Conservation (phyloP, 2,797 vertebrate species). For the Perodicticus potto region DNA sequence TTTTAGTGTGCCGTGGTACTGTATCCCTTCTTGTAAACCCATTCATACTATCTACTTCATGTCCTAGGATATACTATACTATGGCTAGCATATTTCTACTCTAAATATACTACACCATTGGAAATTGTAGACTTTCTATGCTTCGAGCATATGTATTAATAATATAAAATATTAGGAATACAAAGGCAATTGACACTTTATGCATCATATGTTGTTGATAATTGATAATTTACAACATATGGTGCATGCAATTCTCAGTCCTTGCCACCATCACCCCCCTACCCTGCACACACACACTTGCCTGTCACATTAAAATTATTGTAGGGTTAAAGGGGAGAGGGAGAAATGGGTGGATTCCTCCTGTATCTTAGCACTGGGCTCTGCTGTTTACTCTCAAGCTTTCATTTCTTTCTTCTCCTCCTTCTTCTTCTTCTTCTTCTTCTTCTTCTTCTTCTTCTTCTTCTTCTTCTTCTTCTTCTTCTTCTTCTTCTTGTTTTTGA, state of each 20-base stretch:
- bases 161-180: not conserved
- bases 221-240: too few relatives aligned
- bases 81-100: not conserved
- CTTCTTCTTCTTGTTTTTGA: too few relatives aligned
- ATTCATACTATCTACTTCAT: not conserved
- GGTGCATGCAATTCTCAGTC: too few relatives aligned
- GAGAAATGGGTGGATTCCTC: not conserved
- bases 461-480: too few relatives aligned
- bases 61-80: not conserved
- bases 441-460: too few relatives aligned
- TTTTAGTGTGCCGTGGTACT: not conserved
- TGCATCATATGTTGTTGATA: accelerated
- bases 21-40: not conserved
- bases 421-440: too few relatives aligned
- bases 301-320: not conserved
- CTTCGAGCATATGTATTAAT: not conserved
- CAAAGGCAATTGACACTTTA: not conserved
- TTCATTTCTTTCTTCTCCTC: too few relatives aligned
- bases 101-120: not conserved
- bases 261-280: not conserved
- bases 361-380: not conserved
- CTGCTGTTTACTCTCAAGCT: not conserved
- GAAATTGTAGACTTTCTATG: not conserved
- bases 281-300: not conserved
- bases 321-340: not conserved